phyloP scores from a whole-genome alignment of 2,888 invertebrate genomes.

The Acanthosepion esculentum region DNA sequence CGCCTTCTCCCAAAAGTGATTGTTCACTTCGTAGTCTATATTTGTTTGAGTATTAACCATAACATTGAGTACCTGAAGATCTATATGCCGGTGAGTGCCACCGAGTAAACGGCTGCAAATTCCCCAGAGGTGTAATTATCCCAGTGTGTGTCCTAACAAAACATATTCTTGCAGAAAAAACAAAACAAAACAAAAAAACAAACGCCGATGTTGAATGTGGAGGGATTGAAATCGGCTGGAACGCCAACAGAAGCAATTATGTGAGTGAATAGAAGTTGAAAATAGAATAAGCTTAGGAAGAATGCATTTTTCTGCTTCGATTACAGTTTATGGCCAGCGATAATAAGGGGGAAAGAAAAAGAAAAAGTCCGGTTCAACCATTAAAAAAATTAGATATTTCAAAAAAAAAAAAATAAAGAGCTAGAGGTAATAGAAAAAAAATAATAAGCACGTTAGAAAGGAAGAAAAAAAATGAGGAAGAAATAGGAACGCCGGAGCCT shows the following conservation, averaged over 20 bases:
- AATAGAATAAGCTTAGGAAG: background rate
- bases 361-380: background rate
- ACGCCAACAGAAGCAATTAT: background rate
- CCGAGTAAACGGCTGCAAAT: background rate
- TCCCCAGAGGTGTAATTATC: conserved; percentile 8
- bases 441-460: background rate
- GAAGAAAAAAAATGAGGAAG: too few species aligned
- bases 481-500: too few species aligned
- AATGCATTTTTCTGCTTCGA: background rate
- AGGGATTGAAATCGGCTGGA: background rate
- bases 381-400: background rate
- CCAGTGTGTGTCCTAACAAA: background rate
- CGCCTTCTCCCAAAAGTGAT: background rate
- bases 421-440: background rate
- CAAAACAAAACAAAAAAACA: background rate
- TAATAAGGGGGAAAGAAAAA: background rate
- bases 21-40: background rate
- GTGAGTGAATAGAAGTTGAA: background rate
- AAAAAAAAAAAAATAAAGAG: background rate
- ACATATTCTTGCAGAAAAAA: background rate
- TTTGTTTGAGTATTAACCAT: background rate
- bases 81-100: background rate
- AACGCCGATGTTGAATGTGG: background rate
- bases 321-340: background rate
- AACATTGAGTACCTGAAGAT: background rate